These are phyloP conservation scores for Tetheella fluctuosa DNA, from an alignment of 2,888 invertebrate species.

Conservation along the genomic window DNA sequence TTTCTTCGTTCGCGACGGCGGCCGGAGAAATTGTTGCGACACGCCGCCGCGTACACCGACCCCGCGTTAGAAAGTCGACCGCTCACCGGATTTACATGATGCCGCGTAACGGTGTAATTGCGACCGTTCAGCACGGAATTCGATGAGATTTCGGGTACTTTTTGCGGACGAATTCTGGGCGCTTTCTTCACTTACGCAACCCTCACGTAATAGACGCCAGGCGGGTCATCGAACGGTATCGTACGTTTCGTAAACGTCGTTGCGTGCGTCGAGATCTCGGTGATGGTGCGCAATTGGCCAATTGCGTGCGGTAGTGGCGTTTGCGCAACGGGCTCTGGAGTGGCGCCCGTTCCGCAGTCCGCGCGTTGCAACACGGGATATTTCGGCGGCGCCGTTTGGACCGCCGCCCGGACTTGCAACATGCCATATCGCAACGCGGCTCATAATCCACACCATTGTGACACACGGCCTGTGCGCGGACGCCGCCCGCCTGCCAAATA, in stretches of 20 bases:
- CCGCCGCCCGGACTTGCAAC: constrained; percentile 82
- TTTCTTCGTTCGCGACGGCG: constrained; percentile 82
- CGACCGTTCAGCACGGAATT: constrained; percentile 76
- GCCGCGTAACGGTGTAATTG: constrained; percentile 81
- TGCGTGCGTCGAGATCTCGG: constrained; percentile 39
- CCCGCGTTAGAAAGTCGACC: constrained; percentile 83
- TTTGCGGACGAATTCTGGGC: constrained; percentile 78
- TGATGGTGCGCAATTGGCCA: constrained; percentile 68
- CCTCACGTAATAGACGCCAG: constrained; percentile 68
- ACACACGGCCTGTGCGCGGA: constrained; percentile 64
- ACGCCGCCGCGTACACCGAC: constrained; percentile 80
- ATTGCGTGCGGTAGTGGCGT: constrained; percentile 63
- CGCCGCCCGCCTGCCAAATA: constrained; percentile 74
- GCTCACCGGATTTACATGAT: constrained; percentile 81
- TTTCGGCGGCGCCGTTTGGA: constrained; percentile 81
- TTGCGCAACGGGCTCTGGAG: constrained; percentile 78
- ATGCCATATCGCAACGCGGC: constrained; percentile 81
- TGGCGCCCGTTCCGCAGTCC: constrained; percentile 79
- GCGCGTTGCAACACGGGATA: constrained; percentile 82
- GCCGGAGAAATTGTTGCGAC: constrained; percentile 83
- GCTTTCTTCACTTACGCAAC: constrained; percentile 83
- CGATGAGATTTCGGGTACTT: constrained; percentile 73
- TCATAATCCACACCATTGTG: constrained; percentile 81
- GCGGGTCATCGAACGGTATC: constrained; percentile 73
- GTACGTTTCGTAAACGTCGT: constrained; percentile 62